phyloP scores from a whole-genome alignment of 2,888 invertebrate genomes.

The Halictus quadricinctus region DNA sequence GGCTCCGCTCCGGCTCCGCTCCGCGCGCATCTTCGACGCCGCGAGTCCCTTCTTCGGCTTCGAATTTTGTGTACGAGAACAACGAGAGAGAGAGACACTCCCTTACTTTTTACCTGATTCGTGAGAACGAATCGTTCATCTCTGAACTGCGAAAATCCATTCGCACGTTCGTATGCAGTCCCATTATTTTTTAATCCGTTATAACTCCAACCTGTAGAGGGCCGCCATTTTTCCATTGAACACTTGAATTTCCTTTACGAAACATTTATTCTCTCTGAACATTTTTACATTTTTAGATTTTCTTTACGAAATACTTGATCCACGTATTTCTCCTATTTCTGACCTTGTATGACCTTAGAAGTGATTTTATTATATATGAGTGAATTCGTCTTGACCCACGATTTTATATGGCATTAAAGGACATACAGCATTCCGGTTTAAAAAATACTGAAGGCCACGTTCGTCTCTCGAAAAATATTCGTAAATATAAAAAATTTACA shows the following conservation, averaged over 20 bases:
- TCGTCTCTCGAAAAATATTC: too few relatives aligned
- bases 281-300: too few relatives aligned
- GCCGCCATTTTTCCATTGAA: background rate
- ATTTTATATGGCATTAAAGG: too few relatives aligned
- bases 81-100: background rate
- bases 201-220: background rate
- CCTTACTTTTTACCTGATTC: background rate
- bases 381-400: too few relatives aligned
- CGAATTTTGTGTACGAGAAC: constrained; percentile 41
- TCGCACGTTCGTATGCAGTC: background rate
- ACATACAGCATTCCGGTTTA: too few relatives aligned
- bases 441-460: too few relatives aligned
- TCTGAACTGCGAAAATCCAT: background rate
- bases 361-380: too few relatives aligned
- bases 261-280: too few relatives aligned
- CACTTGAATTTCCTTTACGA: background rate
- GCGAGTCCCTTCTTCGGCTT: constrained; percentile 43
- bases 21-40: background rate
- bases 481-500: too few relatives aligned
- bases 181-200: background rate
- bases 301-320: too few relatives aligned
- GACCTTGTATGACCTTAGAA: too few relatives aligned
- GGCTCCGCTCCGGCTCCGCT: background rate
- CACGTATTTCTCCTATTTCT: too few relatives aligned
- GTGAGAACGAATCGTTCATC: background rate